Conservation (phyloP, 2,888 invertebrate species). For the Dynastes hyllus region DNA sequence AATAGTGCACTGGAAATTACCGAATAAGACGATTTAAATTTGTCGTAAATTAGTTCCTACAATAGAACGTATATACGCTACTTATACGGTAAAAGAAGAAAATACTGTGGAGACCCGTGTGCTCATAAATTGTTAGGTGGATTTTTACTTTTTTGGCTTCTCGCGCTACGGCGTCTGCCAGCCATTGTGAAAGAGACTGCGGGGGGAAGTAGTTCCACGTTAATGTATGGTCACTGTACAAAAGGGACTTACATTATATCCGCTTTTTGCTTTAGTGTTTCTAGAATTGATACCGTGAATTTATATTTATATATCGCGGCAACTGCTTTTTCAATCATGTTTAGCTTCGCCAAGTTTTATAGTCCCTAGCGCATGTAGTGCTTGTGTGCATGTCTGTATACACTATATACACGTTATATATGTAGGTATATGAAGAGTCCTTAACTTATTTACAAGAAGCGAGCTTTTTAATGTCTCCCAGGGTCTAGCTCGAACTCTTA, state of each 20-base stretch:
- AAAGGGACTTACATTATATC: constrained; percentile 49
- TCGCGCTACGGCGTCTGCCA: constrained; percentile 39
- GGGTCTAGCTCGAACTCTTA: constrained; percentile 13
- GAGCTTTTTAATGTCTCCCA: constrained; percentile 33
- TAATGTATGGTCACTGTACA: constrained; percentile 56
- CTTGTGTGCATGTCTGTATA: neutral
- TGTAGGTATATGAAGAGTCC: constrained; percentile 4
- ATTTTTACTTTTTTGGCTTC: constrained; percentile 57
- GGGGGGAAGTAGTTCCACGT: constrained; percentile 53
- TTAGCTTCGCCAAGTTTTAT: constrained; percentile 26
- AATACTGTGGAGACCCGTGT: constrained; percentile 47
- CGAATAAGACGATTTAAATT: neutral
- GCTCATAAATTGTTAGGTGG: constrained; percentile 57
- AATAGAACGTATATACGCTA: constrained; percentile 45
- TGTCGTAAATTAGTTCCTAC: constrained; percentile 34
- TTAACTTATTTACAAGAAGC: constrained; percentile 18
- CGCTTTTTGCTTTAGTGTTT: constrained; percentile 50
- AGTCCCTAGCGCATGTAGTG: neutral
- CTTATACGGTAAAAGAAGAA: constrained; percentile 15
- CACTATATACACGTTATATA: neutral
- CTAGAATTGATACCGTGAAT: constrained; percentile 48
- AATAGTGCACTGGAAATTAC: neutral
- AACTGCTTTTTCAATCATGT: constrained; percentile 48
- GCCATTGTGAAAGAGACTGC: constrained; percentile 52
- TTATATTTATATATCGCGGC: constrained; percentile 43